Evolutionary conservation across 2,113 vertebrate species (phyloP).

Genomic region (Lucifuga dentata): DNA sequence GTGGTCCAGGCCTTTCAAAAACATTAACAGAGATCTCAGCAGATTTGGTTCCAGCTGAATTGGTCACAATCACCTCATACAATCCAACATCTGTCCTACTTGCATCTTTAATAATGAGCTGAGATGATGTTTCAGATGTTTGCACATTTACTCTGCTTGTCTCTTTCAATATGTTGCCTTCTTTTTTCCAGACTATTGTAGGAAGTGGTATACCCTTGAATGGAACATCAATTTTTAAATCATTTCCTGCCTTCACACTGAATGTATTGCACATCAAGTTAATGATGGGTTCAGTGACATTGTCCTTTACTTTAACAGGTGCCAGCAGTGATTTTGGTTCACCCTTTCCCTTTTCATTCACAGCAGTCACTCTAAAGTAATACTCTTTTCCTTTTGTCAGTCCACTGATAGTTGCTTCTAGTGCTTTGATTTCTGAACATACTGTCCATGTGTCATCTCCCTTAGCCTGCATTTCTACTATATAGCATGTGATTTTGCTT

Average conservation of each 20-base stretch:
- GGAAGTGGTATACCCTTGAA: conserved; percentile 91
- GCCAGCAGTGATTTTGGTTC: conserved; percentile 91
- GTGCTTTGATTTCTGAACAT: conserved; percentile 89
- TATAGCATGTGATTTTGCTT: conserved; percentile 94
- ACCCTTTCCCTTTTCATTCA: conserved; percentile 97
- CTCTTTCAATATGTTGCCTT: conserved; percentile 90
- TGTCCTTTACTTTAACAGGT: conserved; percentile 91
- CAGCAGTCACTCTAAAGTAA: conserved; percentile 90
- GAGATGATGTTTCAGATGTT: conserved; percentile 88
- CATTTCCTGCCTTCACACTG: conserved; percentile 91
- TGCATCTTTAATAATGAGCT: conserved; percentile 91
- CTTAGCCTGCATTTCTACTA: conserved; percentile 94
- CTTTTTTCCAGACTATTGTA: conserved; percentile 90
- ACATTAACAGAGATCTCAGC: conserved; percentile 89
- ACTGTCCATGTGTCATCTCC: conserved; percentile 92
- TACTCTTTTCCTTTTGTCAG: conserved; percentile 92
- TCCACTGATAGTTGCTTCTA: conserved; percentile 88
- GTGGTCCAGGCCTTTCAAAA: conserved; percentile 94
- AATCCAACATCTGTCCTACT: conserved; percentile 89
- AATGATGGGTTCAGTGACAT: conserved; percentile 88
- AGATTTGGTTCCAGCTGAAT: conserved; percentile 86
- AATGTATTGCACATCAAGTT: conserved; percentile 92
- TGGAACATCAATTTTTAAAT: conserved; percentile 95
- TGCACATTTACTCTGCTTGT: conserved; percentile 93
- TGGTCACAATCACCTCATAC: conserved; percentile 91